Evolutionary conservation across 1,140 invertebrate genomes (phyloP).

Genomic region (Eurosta solidaginis): DNA sequence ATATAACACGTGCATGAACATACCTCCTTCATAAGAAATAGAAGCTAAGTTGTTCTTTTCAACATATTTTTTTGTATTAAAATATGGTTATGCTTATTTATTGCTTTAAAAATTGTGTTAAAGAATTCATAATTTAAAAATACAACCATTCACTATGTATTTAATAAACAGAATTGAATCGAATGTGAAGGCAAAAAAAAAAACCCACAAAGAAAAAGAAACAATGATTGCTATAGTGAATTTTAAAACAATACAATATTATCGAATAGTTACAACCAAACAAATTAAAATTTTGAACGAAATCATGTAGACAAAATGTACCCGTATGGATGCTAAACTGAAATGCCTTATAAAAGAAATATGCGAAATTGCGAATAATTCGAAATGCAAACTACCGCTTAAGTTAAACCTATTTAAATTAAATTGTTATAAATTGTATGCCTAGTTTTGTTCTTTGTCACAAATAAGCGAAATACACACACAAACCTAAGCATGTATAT

Average conservation of each 20-base stretch:
- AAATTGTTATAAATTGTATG: slow-evolving; percentile 5
- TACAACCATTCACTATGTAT: background rate
- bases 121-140: background rate
- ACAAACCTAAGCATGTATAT: background rate
- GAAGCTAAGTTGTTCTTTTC: background rate
- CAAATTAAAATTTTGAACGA: slow-evolving; percentile 21
- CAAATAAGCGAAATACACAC: background rate
- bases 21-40: background rate
- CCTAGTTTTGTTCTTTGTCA: slow-evolving; percentile 17
- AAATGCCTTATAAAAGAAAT: slow-evolving; percentile 58
- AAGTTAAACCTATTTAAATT: slow-evolving; percentile 24
- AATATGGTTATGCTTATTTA: background rate
- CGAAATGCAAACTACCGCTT: slow-evolving; percentile 28
- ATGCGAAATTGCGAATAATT: slow-evolving; percentile 33
- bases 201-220: background rate
- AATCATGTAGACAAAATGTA: slow-evolving; percentile 21
- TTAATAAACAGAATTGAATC: background rate
- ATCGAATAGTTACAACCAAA: slow-evolving; percentile 6
- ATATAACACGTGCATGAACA: background rate
- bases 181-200: too few species aligned
- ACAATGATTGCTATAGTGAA: background rate
- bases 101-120: background rate
- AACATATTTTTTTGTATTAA: background rate
- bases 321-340: slow-evolving; percentile 38
- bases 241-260: slow-evolving; percentile 5